phyloP scores from a whole-genome alignment of 2,797 vertebrate genomes.

The Danio tinwini region DNA sequence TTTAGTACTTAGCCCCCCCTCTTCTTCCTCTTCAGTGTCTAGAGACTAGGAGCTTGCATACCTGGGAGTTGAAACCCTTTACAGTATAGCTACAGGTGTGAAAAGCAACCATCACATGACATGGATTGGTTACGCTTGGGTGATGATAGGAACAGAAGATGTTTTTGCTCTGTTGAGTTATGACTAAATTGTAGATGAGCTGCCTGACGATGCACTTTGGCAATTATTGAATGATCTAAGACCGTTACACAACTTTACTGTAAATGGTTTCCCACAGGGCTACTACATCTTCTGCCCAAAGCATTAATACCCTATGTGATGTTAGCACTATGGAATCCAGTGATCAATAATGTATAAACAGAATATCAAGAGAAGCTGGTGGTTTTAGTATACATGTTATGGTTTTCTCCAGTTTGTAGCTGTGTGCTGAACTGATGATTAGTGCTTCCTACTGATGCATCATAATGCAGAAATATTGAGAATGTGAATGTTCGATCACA shows the following conservation, averaged over 20 bases:
- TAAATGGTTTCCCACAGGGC: conserved; percentile 23
- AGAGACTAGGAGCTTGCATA: conserved; percentile 30
- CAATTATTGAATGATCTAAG: conserved; percentile 20
- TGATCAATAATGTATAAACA: conserved; percentile 68
- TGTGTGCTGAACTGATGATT: not conserved
- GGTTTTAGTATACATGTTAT: conserved; percentile 28
- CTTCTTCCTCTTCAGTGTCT: conserved; percentile 36
- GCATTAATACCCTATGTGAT: conserved; percentile 19
- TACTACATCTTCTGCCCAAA: conserved; percentile 14
- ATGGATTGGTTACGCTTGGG: not conserved
- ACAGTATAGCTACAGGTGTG: conserved; percentile 35
- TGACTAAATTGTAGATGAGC: conserved; percentile 30
- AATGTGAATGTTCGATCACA: conserved; percentile 1
- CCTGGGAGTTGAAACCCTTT: not conserved
- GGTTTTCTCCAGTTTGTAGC: conserved; percentile 15
- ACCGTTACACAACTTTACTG: conserved; percentile 25
- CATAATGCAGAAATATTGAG: conserved; percentile 17
- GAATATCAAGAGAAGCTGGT: conserved; percentile 46
- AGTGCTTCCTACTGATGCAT: conserved; percentile 34
- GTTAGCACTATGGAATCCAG: conserved; percentile 43
- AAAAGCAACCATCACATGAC: conserved; percentile 26
- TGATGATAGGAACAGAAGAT: conserved; percentile 40
- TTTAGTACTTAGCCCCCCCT: conserved; percentile 41
- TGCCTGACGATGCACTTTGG: conserved; percentile 32
- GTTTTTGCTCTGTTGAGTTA: conserved; percentile 25